Evolutionary conservation across 2,797 vertebrate genomes (phyloP), one percentile per base, ranked within the genome.

Genomic region (Gambelia wislizenii): DNA sequence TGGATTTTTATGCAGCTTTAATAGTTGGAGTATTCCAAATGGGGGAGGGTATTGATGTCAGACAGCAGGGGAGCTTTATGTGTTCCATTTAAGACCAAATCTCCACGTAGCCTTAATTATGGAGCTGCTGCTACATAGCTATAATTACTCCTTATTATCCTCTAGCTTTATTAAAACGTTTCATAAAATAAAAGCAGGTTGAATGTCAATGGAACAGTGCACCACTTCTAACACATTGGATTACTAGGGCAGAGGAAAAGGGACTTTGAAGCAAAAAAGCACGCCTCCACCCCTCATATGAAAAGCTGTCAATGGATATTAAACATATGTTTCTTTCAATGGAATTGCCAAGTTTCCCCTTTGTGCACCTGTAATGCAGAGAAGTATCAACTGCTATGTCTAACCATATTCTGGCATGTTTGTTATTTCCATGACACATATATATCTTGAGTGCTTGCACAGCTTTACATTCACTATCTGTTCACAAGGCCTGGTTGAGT

Each of bases 71-170:
- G 92, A 95, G 92, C 90, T 95, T 95, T 95, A 94, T 76, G 92
- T 89, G 36, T 96, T 94, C 95, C 92, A 95, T 95, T 94, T 95
- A 93, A 93, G 94, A 93, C 94, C 92, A 94, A 94, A 94, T 92
- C 94, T 95, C 93, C 93, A 91, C 93, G 89, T 93, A 94, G 91
- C 93, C 88, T 93, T 96, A 96, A 96, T 96, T 96, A 93, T 92
- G 92, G 92, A 93, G 91, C 92, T 91, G 90, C 90, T 92, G 92
- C 94, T 94, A 94, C 90, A 95, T 93, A 93, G 94, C 93, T 94
- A 91, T 96, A 96, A 96, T 96, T 95, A 95, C 88, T 96, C 92
- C 93, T 95, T 94, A 93, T 93, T 92, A 94, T 94, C 91, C 88
- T 93, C 91, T 93, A 90, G 88, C 89, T 93, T 92, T 85, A 87